Evolutionary conservation across 64 coral and sea anemone genomes (phyloP).

Genomic region (Porites lutea): DNA sequence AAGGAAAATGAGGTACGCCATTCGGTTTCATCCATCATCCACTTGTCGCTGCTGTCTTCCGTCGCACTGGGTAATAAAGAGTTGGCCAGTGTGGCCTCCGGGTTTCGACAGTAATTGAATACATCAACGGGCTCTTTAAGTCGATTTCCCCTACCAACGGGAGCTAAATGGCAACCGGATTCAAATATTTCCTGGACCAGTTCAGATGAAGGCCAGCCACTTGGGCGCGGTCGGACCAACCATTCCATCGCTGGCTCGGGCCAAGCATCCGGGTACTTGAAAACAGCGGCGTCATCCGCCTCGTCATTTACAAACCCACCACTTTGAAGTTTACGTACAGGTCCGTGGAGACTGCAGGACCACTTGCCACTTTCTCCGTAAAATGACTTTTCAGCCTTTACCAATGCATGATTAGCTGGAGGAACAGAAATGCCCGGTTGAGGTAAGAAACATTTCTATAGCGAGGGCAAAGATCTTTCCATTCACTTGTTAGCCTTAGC

Average conservation of each 20-base stretch:
- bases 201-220: conserved; percentile 66
- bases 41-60: background rate
- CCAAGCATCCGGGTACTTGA: conserved; percentile 54
- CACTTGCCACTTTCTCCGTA: background rate
- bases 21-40: conserved; percentile 78
- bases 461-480: conserved; percentile 16
- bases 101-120: conserved; percentile 43
- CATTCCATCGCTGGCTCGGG: conserved; percentile 62
- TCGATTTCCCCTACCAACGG: conserved; percentile 71
- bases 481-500: conserved; percentile 47
- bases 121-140: background rate
- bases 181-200: conserved; percentile 77
- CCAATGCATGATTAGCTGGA: background rate
- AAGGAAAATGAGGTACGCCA: conserved; percentile 89
- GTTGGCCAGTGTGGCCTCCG: background rate
- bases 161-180: conserved; percentile 73
- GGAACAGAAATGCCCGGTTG: conserved; percentile 30
- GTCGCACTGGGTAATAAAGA: background rate
- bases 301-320: background rate
- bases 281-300: conserved; percentile 29
- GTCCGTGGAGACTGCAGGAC: conserved; percentile 42
- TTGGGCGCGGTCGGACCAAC: conserved; percentile 61
- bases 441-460: conserved; percentile 53
- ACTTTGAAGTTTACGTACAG: conserved; percentile 50
- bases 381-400: background rate